Conservation (phyloP, 1,140 invertebrate species). For the Cepaea nemoralis region DNA sequence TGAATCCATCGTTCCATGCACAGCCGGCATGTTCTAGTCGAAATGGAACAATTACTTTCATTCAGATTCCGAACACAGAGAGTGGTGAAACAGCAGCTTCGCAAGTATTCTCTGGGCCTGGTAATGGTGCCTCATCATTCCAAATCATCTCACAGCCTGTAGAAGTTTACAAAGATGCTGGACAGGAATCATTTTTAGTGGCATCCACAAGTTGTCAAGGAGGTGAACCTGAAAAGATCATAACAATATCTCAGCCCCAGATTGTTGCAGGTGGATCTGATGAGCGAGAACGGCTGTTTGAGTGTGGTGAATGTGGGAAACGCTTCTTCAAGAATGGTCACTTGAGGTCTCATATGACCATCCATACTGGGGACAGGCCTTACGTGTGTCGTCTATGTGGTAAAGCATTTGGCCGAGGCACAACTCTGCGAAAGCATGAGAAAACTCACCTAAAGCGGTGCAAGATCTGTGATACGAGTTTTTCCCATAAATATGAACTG, state of each 20-base stretch:
- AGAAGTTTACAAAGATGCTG: neutral
- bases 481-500: constrained; percentile 33
- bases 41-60: constrained; percentile 30
- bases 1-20: constrained; percentile 14
- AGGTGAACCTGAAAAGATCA: constrained; percentile 19
- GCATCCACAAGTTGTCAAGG: constrained; percentile 20
- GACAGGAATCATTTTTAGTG: neutral
- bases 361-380: constrained; percentile 25
- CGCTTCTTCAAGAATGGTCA: constrained; percentile 39
- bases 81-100: neutral
- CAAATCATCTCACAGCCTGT: constrained; percentile 17
- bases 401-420: constrained; percentile 31
- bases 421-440: constrained; percentile 38
- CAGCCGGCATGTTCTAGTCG: constrained; percentile 3
- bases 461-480: constrained; percentile 37
- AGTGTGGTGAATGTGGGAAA: constrained; percentile 36
- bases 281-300: constrained; percentile 31
- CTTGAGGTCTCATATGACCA: constrained; percentile 37
- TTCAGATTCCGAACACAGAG: constrained; percentile 26
- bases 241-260: constrained; percentile 37
- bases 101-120: neutral
- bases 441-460: constrained; percentile 39
- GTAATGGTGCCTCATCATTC: neutral
- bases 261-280: constrained; percentile 9
- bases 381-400: constrained; percentile 35